Conservation (phyloP, 2,113 vertebrate species). For the Azemiops feae region DNA sequence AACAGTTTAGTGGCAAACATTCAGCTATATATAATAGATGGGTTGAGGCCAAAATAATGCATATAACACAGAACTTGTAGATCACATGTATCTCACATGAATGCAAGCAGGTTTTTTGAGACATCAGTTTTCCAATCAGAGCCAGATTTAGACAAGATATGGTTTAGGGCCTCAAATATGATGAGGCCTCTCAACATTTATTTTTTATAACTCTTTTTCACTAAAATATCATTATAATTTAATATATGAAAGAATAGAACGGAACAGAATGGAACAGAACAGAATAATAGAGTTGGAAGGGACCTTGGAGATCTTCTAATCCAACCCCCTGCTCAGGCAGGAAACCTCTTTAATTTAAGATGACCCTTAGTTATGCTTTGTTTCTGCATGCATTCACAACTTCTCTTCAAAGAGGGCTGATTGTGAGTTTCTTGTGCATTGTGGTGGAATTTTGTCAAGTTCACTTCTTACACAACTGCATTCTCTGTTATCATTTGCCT, state of each 20-base stretch:
- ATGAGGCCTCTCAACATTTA: background rate
- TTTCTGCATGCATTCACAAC: background rate
- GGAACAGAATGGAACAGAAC: no score
- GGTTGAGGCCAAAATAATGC: slow-evolving; percentile 33
- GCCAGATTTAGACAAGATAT: background rate
- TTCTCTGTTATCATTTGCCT: background rate
- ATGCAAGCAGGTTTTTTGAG: background rate
- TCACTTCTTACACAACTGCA: background rate
- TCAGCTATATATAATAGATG: slow-evolving; percentile 56
- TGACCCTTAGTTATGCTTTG: background rate
- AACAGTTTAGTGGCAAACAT: slow-evolving; percentile 58
- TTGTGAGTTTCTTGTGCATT: background rate
- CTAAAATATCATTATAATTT: background rate
- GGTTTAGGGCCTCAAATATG: background rate
- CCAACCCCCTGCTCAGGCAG: no score
- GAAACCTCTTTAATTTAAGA: background rate
- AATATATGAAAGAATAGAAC: background rate
- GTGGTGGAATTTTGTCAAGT: background rate
- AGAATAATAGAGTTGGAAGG: no score
- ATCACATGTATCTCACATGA: background rate
- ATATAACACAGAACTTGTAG: background rate
- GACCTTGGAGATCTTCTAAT: no score
- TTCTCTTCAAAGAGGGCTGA: background rate
- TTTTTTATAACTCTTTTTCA: background rate
- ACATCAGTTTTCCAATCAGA: background rate